Base-by-base conservation (phyloP, 1,140 invertebrate genomes). In the Philopotamus ludificatus region DNA sequence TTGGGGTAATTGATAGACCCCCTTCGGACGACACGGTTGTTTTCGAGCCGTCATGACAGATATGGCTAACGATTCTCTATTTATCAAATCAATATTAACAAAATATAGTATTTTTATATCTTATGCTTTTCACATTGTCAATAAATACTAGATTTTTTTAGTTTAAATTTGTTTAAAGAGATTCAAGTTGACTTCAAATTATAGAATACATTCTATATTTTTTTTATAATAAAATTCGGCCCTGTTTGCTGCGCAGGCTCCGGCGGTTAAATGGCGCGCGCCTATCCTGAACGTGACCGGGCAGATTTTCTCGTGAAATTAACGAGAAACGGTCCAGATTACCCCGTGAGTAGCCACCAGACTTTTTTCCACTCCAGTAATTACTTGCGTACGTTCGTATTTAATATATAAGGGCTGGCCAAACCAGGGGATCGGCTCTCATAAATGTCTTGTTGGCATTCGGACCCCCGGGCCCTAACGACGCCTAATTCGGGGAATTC, bases 231-330 rank as follows among this genome's bases (percentile, higher is more conserved):
- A 42, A 42, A 22, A 21, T 42, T 22, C 66, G 60, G 41, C 57
- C 49, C 66, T 68, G n/a, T n/a, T n/a, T n/a, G 67, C 16, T 10
- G 25, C 22, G 25, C 47, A 49, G 60, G 60, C 57, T 61, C 25
- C 51, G 59, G 45, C 64, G 59, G 67, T 69, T 69, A 69, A 68
- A 69, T 69, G 67, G 67, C 54, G 67, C 63, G 67, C 67, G 59
- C 67, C 51, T 69, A 69, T 65, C 63, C 67, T 39, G 63, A 61
- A 65, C 67, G 67, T 69, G 67, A 69, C 67, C 61, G 67, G 67
- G 67, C 67, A 69, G 67, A 68, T 68, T 69, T 66, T 66, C 67
- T 69, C 67, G 59, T 66, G 63, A 69, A 69, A 69, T 69, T 69
- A 69, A 69, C 67, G 67, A 69, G 67, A 69, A 69, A 65, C 55